Base-by-base conservation (phyloP, 1,140 invertebrate species). In the Hyposmocoma kahamanoa region DNA sequence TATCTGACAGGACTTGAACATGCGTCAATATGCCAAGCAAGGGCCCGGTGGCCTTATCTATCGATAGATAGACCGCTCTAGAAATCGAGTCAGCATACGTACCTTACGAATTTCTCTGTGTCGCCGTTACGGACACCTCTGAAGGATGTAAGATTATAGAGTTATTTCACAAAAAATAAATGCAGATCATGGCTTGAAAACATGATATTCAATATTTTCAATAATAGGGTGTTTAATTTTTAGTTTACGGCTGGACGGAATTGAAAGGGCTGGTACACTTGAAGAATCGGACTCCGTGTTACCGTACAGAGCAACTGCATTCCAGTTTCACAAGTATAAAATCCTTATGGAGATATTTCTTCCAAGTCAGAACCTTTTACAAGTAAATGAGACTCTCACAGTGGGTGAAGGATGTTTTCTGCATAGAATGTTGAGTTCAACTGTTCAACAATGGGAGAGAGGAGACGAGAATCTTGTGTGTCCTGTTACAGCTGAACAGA, bases 201-300 rank as follows among this genome's bases (percentile, higher is more conserved):
- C n/a, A n/a, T n/a, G n/a, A n/a, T n/a, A n/a, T n/a, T n/a, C n/a
- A n/a, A n/a, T n/a, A n/a, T n/a, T n/a, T n/a, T n/a, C n/a, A n/a
- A n/a, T n/a, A n/a, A n/a, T 49, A 13, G n/a, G n/a, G n/a, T 36
- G 50, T 19, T 42, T 42, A 15, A 38, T 18, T 77, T 75, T 56
- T 63, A 91, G 90, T 58, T 84, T 90, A 42, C 87, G 90, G 28
- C 78, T 91, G 22, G 91, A 92, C 69, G 91, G 91, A 1, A 88
- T 92, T 44, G 83, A 89, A 65, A 67, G 84, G 47, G 75, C 87
- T 15, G 65, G 76, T 3, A 72, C 81, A 21, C 50, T 80, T 1
- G 57, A 80, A 19, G 75, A 87, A 56, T 84, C 76, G 2, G 80
- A 88, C 11, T 79, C 86, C 19, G 50, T 90, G 3, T 75, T 90